These are phyloP conservation scores for Macrosoma leucophasiata DNA, from an alignment of 2,888 invertebrate genomes.

Conservation along the genomic window DNA sequence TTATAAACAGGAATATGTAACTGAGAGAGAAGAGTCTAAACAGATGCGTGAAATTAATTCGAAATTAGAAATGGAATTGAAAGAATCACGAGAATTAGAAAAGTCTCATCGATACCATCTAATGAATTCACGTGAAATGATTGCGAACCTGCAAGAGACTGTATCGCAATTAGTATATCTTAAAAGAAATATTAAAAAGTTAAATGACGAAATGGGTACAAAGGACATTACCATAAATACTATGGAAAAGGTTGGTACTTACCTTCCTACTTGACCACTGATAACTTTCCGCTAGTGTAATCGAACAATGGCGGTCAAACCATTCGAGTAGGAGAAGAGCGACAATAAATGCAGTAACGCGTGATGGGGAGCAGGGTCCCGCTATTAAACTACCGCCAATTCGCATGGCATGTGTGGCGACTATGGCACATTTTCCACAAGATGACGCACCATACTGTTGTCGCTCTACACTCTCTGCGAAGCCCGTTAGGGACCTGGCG, in stretches of 20 bases:
- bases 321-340: too few species aligned
- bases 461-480: too few species aligned
- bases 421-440: too few species aligned
- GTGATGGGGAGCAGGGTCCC: too few species aligned
- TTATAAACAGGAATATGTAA: slow-evolving; percentile 41
- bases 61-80: slow-evolving; percentile 52
- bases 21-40: slow-evolving; percentile 51
- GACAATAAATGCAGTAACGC: too few species aligned
- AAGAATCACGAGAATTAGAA: slow-evolving; percentile 54
- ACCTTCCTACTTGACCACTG: background rate
- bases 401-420: too few species aligned
- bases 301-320: too few species aligned
- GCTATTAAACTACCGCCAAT: too few species aligned
- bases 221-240: slow-evolving; percentile 40
- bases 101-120: slow-evolving; percentile 64
- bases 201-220: slow-evolving; percentile 47
- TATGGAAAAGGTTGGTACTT: slow-evolving; percentile 44
- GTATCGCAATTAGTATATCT: slow-evolving; percentile 61
- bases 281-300: too few species aligned
- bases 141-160: slow-evolving; percentile 61
- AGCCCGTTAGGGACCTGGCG: too few species aligned
- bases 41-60: slow-evolving; percentile 46
- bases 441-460: too few species aligned
- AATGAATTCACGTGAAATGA: slow-evolving; percentile 60
- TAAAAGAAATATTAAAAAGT: slow-evolving; percentile 55